Evolutionary conservation across 2,797 vertebrate species (phyloP).

Genomic region (Rhynchonycteris naso): DNA sequence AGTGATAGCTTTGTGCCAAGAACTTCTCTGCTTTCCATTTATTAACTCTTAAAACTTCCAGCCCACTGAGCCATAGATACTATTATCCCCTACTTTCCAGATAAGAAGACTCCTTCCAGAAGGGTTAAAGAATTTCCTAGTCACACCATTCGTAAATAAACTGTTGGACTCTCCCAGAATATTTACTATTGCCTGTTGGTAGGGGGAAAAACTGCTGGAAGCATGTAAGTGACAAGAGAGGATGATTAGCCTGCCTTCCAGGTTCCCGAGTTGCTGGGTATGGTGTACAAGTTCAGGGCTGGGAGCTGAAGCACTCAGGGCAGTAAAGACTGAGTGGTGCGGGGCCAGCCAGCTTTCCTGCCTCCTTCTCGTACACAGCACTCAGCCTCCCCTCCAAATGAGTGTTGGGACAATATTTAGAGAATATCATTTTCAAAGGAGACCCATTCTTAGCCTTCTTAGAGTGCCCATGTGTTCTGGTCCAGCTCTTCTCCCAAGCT

Average conservation of each 20-base stretch:
- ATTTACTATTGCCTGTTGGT: not conserved
- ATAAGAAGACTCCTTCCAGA: not conserved
- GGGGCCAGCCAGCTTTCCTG: not conserved
- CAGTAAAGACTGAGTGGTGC: not conserved
- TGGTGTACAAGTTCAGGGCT: not conserved
- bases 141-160: not conserved
- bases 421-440: slow-evolving; percentile 44
- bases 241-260: not conserved
- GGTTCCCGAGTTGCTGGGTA: not conserved
- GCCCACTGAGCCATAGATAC: not conserved
- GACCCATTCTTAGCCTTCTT: slow-evolving; percentile 11
- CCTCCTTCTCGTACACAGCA: not conserved
- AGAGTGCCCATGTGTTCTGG: not conserved
- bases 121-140: not conserved
- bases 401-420: slow-evolving; percentile 35
- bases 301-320: not conserved
- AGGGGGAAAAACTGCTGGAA: not conserved
- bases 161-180: not conserved
- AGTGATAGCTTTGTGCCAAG: not conserved
- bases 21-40: not conserved
- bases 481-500: not conserved
- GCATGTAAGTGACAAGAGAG: not conserved
- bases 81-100: slow-evolving; percentile 21
- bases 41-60: not conserved
- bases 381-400: slow-evolving; percentile 1